Conservation (phyloP, 2,797 vertebrate genomes). For the Podarcis siculus region DNA sequence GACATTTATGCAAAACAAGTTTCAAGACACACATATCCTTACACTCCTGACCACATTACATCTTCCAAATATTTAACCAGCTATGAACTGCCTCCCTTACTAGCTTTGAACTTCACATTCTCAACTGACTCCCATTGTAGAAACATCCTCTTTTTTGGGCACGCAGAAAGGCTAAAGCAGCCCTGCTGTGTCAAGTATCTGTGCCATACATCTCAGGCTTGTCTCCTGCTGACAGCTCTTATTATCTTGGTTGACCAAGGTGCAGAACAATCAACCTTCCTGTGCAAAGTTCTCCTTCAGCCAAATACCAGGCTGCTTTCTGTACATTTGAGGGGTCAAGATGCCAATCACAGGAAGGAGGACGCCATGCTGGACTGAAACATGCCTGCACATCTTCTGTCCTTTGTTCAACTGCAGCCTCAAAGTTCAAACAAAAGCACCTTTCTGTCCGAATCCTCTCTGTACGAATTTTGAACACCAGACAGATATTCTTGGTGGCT, state of each 20-base stretch:
- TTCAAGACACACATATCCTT: conserved; percentile 43
- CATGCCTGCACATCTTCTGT: too few species aligned
- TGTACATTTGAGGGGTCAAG: not conserved
- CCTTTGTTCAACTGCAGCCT: not conserved
- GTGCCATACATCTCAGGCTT: conserved; percentile 25
- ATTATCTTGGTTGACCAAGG: not conserved
- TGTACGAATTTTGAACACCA: not conserved
- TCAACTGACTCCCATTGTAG: not conserved
- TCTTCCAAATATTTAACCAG: not conserved
- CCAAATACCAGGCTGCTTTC: not conserved
- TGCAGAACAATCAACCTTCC: not conserved
- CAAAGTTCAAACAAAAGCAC: not conserved
- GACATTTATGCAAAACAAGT: conserved; percentile 36
- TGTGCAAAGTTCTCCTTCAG: not conserved
- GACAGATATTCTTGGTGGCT: not conserved
- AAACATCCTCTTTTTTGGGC: not conserved
- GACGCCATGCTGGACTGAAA: not conserved
- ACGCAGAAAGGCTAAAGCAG: not conserved
- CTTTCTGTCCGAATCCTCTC: not conserved
- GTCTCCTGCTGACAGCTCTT: conserved; percentile 24
- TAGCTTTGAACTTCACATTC: not conserved
- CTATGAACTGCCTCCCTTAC: not conserved
- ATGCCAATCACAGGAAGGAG: not conserved
- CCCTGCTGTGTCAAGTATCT: not conserved
- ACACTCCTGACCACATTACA: not conserved